Percentiles rank a stretch among this genome's conserved stretches.
Evolutionary conservation across 2,113 vertebrate genomes (phyloP).

Genomic region (human): DNA sequence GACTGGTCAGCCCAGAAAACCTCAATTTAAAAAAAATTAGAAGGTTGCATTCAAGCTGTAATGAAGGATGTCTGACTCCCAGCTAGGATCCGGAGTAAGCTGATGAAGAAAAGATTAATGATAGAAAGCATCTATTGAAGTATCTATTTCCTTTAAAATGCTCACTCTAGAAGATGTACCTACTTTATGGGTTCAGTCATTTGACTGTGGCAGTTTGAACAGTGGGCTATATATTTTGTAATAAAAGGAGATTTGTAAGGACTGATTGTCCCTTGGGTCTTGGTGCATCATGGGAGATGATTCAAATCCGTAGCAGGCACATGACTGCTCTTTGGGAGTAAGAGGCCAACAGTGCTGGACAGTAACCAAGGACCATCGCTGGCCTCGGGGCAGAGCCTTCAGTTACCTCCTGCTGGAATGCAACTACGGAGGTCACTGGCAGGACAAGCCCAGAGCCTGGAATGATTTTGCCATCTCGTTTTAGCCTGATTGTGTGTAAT

Average conservation of each 20-base stretch:
- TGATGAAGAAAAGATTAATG: background rate
- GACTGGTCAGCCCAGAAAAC: background rate
- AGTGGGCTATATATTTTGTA: background rate
- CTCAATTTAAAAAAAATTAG: background rate
- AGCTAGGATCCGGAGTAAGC: background rate
- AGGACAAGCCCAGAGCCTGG: constrained; percentile 20
- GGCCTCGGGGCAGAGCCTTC: background rate
- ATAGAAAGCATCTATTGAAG: background rate
- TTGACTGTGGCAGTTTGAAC: background rate
- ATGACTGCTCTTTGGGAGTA: background rate
- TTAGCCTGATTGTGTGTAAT: background rate
- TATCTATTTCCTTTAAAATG: constrained; percentile 25
- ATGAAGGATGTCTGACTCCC: background rate
- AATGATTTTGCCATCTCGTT: constrained; percentile 8
- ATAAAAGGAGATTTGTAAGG: constrained; percentile 14
- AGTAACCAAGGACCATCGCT: constrained; percentile 9
- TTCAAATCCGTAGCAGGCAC: background rate
- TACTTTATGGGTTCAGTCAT: background rate
- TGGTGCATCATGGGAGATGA: background rate
- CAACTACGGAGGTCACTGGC: background rate
- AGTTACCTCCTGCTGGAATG: constrained; percentile 49
- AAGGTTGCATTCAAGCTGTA: background rate
- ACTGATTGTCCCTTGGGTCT: background rate
- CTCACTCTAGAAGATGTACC: background rate
- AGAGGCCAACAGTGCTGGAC: constrained; percentile 36